Conservation (phyloP, 2,113 vertebrate species). For the Xenopus tropicalis region DNA sequence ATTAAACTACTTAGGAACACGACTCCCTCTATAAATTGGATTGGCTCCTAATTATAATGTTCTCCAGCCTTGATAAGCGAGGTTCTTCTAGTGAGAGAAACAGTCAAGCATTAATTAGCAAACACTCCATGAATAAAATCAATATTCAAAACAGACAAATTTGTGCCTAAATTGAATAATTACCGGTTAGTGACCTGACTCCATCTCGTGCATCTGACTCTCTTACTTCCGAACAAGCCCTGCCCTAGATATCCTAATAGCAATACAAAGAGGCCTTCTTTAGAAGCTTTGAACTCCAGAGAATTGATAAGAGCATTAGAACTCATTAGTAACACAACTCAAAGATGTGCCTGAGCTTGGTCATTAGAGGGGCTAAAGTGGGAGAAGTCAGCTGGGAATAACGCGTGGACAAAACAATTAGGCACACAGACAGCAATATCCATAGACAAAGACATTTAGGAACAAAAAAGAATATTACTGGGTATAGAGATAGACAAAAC, state of each 20-base stretch:
- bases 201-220: too few relatives aligned
- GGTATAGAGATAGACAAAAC: too few relatives aligned
- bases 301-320: constrained; percentile 33
- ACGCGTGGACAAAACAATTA: background rate
- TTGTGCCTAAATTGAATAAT: too few relatives aligned
- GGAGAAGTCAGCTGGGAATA: constrained; percentile 17
- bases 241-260: background rate
- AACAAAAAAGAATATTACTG: too few relatives aligned
- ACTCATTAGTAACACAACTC: constrained; percentile 34
- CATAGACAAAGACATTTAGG: too few relatives aligned
- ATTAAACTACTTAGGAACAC: background rate
- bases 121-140: background rate
- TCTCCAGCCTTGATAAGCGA: background rate
- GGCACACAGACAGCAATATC: too few relatives aligned
- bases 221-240: too few relatives aligned
- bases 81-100: background rate
- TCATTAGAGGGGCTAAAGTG: constrained; percentile 28
- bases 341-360: constrained; percentile 26
- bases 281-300: constrained; percentile 23
- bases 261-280: constrained; percentile 21
- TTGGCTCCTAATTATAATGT: background rate
- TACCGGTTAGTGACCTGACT: too few relatives aligned
- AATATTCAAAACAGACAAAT: background rate
- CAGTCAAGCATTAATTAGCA: background rate
- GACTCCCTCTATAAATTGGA: background rate